Base-by-base conservation (phyloP, 2,888 invertebrate species). In the Protophormia terraenovae region DNA sequence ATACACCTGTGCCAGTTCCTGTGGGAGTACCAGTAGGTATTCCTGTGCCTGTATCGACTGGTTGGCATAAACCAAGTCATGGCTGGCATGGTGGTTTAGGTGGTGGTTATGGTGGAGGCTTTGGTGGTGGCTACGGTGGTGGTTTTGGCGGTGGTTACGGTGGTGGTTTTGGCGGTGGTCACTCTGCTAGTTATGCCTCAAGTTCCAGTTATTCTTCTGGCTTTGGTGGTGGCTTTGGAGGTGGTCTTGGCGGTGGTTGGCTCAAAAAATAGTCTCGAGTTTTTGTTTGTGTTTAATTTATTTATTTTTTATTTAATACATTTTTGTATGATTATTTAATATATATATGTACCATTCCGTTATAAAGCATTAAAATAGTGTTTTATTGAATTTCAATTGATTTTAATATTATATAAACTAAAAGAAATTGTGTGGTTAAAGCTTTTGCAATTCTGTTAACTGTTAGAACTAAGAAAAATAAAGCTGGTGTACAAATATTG, bases 41-140 rank as follows among this genome's bases (percentile, higher is more conserved):
- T 45, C 81, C 82, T 0, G 45, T 80, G 14, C 75, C 81, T 3
- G 12, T 79, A 27, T 60, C 50, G n/a, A 66, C 27, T 7, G 89
- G 89, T 32, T 60, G 88, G 87, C 24, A 82, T 84, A 81, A 69
- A 45, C 77, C 41, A 16, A 27, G 19, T 29, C 47, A 19, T 35
- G 79, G 87, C 85, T 22, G 86, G 88, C 10, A 60, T 8, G 80
- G 55, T n/a, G 86, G 50, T 1, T 53, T 35, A 1, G 50, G 50
- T 14, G 86, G 88, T 4, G 81, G 82, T 22, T 35, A 45, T 14
- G 64, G 60, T 1, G 86, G 85, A 14, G 88, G 86, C 1, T 86
- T 73, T 38, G 86, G 85, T 29, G 83, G 85, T 58, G 87, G 81
- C 32, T 80, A 67, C 72, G 75, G 69, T 7, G 80, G 58, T 16